Evolutionary conservation across 1,140 invertebrate genomes (phyloP).

Genomic region (Bombus waltoni): DNA sequence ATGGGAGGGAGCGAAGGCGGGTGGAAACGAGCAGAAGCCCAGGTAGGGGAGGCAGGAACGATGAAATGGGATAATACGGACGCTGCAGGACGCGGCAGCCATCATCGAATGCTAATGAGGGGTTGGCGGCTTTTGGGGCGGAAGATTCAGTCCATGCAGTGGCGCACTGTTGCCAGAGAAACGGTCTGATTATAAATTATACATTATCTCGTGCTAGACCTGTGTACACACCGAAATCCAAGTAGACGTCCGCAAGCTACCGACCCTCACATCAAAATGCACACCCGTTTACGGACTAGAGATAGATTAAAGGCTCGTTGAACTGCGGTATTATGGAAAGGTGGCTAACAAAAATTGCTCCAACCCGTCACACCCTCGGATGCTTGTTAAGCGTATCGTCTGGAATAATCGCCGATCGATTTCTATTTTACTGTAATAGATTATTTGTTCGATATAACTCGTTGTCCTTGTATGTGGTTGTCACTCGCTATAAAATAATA

Average conservation of each 20-base stretch:
- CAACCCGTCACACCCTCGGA: neutral
- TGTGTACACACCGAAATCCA: constrained; percentile 75
- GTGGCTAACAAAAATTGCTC: constrained; percentile 10
- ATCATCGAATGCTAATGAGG: constrained; percentile 84
- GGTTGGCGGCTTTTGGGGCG: constrained; percentile 78
- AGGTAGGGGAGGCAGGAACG: constrained; percentile 64
- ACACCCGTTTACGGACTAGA: constrained; percentile 29
- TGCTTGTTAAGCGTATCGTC: neutral
- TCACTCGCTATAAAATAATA: too few relatives aligned
- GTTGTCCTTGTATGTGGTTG: too few relatives aligned
- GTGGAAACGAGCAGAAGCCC: constrained; percentile 49
- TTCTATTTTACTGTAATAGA: neutral
- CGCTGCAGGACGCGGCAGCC: constrained; percentile 82
- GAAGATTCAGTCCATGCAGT: constrained; percentile 66
- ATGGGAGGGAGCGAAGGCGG: constrained; percentile 30
- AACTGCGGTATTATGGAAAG: neutral
- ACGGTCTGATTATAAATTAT: constrained; percentile 83
- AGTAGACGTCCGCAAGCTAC: constrained; percentile 58
- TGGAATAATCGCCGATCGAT: neutral
- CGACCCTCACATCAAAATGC: constrained; percentile 63
- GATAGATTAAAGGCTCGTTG: constrained; percentile 59
- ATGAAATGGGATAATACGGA: constrained; percentile 78
- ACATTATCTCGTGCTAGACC: constrained; percentile 80
- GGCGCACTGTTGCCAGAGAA: constrained; percentile 68
- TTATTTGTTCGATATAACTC: too few relatives aligned